A percentile compares a stretch with the other conserved stretches of the same genome.
Conservation (phyloP, 1,140 invertebrate genomes). For the Euschistus heros region DNA sequence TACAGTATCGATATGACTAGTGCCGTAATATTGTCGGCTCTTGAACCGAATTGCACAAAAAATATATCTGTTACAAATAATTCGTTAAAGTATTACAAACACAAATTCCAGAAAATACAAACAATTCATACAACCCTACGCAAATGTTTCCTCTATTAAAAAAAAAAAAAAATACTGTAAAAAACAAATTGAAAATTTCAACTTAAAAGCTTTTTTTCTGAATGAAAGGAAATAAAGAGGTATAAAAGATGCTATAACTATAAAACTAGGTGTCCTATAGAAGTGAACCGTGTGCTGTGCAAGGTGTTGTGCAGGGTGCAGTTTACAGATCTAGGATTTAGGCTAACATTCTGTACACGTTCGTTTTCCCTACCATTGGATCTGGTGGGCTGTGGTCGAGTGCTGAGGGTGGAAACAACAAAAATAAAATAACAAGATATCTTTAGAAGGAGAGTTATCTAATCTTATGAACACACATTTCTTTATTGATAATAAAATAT, state of each 20-base stretch:
- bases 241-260: constrained; percentile 16
- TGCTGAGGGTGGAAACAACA: not conserved
- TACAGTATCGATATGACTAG: constrained; percentile 21
- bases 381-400: not conserved
- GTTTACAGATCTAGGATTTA: not conserved
- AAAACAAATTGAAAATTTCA: no score
- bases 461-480: constrained; percentile 14
- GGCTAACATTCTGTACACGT: constrained; percentile 12
- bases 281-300: constrained; percentile 2
- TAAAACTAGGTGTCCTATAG: constrained; percentile 16
- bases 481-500: not conserved
- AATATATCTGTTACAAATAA: constrained; percentile 13
- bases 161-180: no score
- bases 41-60: constrained; percentile 14
- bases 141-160: no score
- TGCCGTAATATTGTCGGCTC: constrained; percentile 4
- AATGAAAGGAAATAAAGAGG: constrained; percentile 8
- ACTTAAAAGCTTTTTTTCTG: not conserved
- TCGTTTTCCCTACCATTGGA: not conserved
- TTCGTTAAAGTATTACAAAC: not conserved
- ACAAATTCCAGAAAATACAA: no score
- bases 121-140: no score
- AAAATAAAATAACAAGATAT: constrained; percentile 7
- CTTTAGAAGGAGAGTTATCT: not conserved
- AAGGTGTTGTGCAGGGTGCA: constrained; percentile 9